Evolutionary conservation across 2,113 vertebrate species (phyloP), one percentile per base, ranked within the genome.

Genomic region (Anolis sagrei): DNA sequence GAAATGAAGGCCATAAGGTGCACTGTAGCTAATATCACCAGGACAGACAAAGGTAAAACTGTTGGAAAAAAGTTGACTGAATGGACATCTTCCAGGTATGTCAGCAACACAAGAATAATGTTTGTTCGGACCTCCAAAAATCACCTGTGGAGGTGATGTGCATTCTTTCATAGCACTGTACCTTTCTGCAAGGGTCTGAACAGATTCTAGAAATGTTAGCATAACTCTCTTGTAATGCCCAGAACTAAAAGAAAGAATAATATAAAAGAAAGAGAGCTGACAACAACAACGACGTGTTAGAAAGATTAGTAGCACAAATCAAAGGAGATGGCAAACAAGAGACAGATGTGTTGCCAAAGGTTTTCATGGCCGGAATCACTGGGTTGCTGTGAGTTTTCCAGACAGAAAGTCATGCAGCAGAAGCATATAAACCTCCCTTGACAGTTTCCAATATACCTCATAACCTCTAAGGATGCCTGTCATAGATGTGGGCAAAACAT

Each of bases 301-400:
- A 84, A 79, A 93, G 88, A 92, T 95, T 92, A 95, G 95, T 94
- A 94, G 92, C 90, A 94, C 93, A 96, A 94, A 90, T 90, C 90
- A 92, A 76, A 84, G 89, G 61, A 95, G 78, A 95, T 88, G 88
- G 92, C 94, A 95, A 96, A 92, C 92, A 87, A 86, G 93, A 94
- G 93, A 93, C 92, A 92, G 95, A 93, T 95, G 95, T n/a, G n/a
- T n/a, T n/a, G n/a, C n/a, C n/a, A n/a, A n/a, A n/a, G n/a, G n/a
- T n/a, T n/a, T n/a, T n/a, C n/a, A n/a, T n/a, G n/a, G n/a, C n/a
- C n/a, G n/a, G n/a, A n/a, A n/a, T n/a, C n/a, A n/a, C n/a, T n/a
- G n/a, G n/a, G n/a, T n/a, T n/a, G n/a, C n/a, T n/a, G n/a, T n/a
- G n/a, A n/a, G n/a, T n/a, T n/a, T n/a, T n/a, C n/a, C n/a, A n/a